These are phyloP conservation scores for Eurois occulta DNA, from an alignment of 2,888 invertebrate genomes.

Conservation along the genomic window DNA sequence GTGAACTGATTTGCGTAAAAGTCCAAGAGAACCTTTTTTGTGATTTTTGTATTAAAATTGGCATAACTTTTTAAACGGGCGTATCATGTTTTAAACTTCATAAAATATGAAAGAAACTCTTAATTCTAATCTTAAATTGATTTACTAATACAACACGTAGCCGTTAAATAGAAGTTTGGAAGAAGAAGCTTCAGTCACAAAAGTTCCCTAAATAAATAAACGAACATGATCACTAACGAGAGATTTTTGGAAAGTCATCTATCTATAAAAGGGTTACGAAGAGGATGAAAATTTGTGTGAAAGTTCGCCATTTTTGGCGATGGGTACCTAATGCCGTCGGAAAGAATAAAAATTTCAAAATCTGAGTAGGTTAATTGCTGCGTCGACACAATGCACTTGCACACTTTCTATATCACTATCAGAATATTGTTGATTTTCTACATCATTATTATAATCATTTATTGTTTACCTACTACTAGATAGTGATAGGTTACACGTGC, in stretches of 20 bases:
- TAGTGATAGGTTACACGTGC: slow-evolving; percentile 50
- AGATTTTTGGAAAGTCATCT: neutral
- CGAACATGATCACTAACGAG: neutral
- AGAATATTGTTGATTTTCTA: slow-evolving; percentile 23
- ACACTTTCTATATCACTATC: slow-evolving; percentile 5
- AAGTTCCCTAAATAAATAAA: neutral
- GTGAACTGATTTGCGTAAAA: neutral
- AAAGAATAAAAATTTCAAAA: neutral
- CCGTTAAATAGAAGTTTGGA: too few species aligned
- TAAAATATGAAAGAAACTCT: neutral
- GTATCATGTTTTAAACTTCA: neutral
- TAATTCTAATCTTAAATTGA: neutral
- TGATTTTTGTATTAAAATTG: neutral
- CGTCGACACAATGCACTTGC: neutral
- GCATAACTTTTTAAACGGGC: neutral
- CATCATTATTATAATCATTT: slow-evolving; percentile 17
- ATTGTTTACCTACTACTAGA: slow-evolving; percentile 40
- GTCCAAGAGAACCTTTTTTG: neutral
- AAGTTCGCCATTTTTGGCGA: neutral
- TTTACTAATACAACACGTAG: neutral
- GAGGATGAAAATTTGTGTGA: neutral
- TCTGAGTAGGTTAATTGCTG: neutral
- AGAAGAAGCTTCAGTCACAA: too few species aligned
- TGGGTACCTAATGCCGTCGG: neutral
- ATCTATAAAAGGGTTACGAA: neutral